Conservation (phyloP, 1,140 invertebrate species). For the Eurytemora carolleeae region DNA sequence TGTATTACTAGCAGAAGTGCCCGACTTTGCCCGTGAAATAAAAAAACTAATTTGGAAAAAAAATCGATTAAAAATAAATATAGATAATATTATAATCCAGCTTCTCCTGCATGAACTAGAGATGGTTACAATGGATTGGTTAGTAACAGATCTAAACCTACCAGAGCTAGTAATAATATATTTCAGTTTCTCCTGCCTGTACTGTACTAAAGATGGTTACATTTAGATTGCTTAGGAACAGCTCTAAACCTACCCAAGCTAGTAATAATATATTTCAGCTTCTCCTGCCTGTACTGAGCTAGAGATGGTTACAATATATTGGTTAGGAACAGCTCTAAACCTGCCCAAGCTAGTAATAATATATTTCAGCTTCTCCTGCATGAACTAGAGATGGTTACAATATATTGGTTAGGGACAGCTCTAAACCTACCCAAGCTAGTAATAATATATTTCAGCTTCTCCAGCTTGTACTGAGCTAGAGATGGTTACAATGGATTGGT, state of each 20-base stretch:
- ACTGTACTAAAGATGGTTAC: constrained; percentile 93
- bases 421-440: constrained; percentile 53
- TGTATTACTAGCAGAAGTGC: too few species aligned
- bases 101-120: constrained; percentile 48
- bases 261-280: too few species aligned
- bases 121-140: constrained; percentile 90
- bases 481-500: constrained; percentile 90
- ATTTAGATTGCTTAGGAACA: constrained; percentile 92
- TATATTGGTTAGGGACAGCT: constrained; percentile 95
- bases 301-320: constrained; percentile 90
- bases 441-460: constrained; percentile 85
- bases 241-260: constrained; percentile 73
- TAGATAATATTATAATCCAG: too few species aligned
- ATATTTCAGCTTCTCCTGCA: constrained; percentile 66
- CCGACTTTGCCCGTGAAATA: too few species aligned
- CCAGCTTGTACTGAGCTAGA: constrained; percentile 94
- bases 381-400: constrained; percentile 91
- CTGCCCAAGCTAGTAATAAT: too few species aligned
- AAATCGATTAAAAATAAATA: too few species aligned
- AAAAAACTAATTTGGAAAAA: too few species aligned
- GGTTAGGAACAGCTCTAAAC: constrained; percentile 84
- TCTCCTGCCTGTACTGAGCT: constrained; percentile 93
- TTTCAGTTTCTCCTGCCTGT: constrained; percentile 85
- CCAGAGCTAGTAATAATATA: constrained; percentile 45
- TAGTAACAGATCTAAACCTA: constrained; percentile 78